phyloP scores from a whole-genome alignment of 2,113 vertebrate genomes.

The Sclerurus mexicanus region DNA sequence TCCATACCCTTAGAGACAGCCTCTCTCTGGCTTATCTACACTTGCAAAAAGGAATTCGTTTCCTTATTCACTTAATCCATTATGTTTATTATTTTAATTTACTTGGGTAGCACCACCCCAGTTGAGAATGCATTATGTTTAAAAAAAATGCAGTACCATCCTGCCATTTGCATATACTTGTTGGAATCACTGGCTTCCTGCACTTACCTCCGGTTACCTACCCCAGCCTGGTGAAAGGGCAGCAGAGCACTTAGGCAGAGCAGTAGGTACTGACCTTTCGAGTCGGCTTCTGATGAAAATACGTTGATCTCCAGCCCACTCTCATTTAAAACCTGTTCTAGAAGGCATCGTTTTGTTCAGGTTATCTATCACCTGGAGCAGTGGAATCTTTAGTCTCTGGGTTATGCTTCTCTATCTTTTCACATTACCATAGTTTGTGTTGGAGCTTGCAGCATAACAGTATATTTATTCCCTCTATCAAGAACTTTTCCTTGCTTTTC shows the following conservation, averaged over 20 bases:
- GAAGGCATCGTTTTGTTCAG: background rate
- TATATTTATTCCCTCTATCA: background rate
- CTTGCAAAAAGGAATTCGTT: background rate
- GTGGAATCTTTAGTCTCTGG: background rate
- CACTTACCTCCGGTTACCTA: background rate
- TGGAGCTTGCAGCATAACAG: background rate
- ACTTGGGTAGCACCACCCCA: background rate
- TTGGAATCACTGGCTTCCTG: background rate
- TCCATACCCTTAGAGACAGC: background rate
- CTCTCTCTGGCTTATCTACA: background rate
- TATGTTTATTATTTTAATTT: slow-evolving; percentile 3
- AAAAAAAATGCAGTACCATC: background rate
- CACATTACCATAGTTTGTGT: background rate
- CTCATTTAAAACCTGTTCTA: background rate
- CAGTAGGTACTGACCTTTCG: background rate
- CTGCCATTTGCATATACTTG: background rate
- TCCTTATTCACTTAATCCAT: background rate
- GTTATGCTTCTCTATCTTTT: background rate
- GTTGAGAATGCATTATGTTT: background rate
- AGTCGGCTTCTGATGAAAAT: slow-evolving; percentile 12
- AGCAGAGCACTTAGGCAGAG: background rate
- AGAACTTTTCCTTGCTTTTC: background rate
- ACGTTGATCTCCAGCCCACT: background rate
- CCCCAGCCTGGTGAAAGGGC: background rate
- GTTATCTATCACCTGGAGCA: background rate